These are phyloP conservation scores for Macrostomum lignano DNA, from an alignment of 1,140 invertebrate species.

Conservation along the genomic window DNA sequence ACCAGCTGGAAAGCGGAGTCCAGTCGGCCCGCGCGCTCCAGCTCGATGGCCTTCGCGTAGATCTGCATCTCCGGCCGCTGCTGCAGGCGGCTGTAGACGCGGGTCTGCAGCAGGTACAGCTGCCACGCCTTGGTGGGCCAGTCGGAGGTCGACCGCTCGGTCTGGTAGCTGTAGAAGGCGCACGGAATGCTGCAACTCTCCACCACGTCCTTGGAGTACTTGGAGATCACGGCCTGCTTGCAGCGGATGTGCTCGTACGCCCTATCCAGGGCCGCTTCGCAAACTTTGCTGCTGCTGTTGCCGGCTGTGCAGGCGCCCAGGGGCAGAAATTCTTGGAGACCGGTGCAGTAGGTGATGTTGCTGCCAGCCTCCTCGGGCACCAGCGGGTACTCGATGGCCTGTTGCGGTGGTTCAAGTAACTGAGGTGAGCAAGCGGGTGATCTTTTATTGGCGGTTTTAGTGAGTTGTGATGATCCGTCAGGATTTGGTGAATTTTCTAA, in stretches of 20 bases:
- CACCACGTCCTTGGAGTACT: not conserved
- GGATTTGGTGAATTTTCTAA: too few relatives aligned
- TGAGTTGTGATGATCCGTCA: too few relatives aligned
- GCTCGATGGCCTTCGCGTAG: not conserved
- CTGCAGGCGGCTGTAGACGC: not conserved
- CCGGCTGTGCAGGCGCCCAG: not conserved
- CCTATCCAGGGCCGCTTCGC: not conserved
- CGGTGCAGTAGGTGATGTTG: not conserved
- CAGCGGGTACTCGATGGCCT: conserved; percentile 5
- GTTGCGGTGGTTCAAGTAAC: too few relatives aligned
- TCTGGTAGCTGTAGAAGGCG: not conserved
- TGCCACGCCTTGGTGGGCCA: conserved; percentile 1
- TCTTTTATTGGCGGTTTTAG: too few relatives aligned
- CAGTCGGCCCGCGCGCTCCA: not conserved
- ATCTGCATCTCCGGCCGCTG: not conserved
- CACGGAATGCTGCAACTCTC: conserved; percentile 1
- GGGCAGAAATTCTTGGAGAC: not conserved
- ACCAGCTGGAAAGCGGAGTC: not conserved
- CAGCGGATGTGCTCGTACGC: not conserved
- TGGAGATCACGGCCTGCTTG: not conserved
- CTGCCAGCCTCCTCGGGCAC: too few relatives aligned
- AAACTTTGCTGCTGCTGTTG: too few relatives aligned
- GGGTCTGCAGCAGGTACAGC: not conserved
- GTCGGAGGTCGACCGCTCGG: not conserved
- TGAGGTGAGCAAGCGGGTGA: too few relatives aligned